These are phyloP conservation scores for Phrynocephalus forsythii DNA, from an alignment of 2,797 vertebrate genomes.

Conservation along the genomic window DNA sequence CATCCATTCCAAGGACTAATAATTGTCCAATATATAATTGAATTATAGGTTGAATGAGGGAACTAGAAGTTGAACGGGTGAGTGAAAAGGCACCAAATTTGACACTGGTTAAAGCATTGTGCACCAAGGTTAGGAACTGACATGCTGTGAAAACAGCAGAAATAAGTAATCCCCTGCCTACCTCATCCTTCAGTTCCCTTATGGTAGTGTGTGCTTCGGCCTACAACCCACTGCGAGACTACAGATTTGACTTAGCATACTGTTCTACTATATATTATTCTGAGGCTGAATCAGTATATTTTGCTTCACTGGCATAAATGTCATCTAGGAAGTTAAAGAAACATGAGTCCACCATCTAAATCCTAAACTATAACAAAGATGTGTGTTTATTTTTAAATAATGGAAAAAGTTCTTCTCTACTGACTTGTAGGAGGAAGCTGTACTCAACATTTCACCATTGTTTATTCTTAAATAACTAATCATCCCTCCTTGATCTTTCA, in stretches of 20 bases:
- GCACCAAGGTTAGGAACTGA: neutral
- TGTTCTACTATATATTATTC: neutral
- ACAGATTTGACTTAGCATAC: neutral
- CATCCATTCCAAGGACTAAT: conserved; percentile 36
- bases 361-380: conserved; percentile 62
- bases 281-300: conserved; percentile 68
- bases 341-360: conserved; percentile 71
- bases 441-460: conserved; percentile 73
- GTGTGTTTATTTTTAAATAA: conserved; percentile 69
- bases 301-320: conserved; percentile 68
- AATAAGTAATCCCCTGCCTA: neutral
- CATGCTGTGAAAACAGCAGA: neutral
- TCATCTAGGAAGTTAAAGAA: conserved; percentile 71
- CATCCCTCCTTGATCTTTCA: conserved; percentile 75
- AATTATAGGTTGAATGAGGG: neutral
- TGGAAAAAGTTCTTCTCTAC: conserved; percentile 74
- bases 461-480: conserved; percentile 81
- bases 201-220: neutral
- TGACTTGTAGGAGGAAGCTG: conserved; percentile 71
- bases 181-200: neutral
- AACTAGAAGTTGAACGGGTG: neutral
- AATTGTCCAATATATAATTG: neutral
- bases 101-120: neutral
- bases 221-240: neutral
- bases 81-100: neutral